phyloP scores from a whole-genome alignment of 2,888 invertebrate species.

The Calameuta filiformis region DNA sequence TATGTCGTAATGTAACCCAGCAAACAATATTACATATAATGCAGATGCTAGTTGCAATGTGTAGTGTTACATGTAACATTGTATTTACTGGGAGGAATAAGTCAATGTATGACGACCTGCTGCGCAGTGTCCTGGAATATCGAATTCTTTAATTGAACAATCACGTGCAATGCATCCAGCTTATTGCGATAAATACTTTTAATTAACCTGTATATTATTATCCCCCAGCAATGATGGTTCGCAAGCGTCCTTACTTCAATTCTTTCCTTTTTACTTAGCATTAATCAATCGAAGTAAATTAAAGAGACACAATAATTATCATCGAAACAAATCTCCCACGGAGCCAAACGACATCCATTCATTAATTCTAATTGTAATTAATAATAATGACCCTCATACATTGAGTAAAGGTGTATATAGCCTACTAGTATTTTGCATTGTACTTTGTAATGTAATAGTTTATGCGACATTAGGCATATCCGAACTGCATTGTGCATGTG shows the following conservation, averaged over 20 bases:
- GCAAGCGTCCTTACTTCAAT: background rate
- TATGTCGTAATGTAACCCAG: background rate
- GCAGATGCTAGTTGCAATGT: no score
- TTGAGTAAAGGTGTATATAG: slow-evolving; percentile 22
- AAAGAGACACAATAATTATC: background rate
- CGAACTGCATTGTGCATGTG: slow-evolving; percentile 1
- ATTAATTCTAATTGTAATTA: background rate
- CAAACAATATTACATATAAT: no score
- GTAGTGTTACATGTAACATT: no score
- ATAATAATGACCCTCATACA: background rate
- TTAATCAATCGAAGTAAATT: background rate
- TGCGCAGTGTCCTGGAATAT: background rate
- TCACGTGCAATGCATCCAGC: background rate
- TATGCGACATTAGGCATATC: slow-evolving; percentile 4
- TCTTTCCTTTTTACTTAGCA: background rate
- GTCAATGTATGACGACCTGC: background rate
- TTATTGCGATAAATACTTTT: background rate
- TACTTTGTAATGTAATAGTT: slow-evolving; percentile 9
- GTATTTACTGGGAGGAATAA: background rate
- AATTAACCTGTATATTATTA: background rate
- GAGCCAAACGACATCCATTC: background rate
- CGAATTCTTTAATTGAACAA: background rate
- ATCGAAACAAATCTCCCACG: background rate
- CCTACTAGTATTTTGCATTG: slow-evolving; percentile 29
- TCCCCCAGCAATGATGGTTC: background rate